Evolutionary conservation across 1,140 invertebrate genomes (phyloP).

Genomic region (Dendroctonus valens): DNA sequence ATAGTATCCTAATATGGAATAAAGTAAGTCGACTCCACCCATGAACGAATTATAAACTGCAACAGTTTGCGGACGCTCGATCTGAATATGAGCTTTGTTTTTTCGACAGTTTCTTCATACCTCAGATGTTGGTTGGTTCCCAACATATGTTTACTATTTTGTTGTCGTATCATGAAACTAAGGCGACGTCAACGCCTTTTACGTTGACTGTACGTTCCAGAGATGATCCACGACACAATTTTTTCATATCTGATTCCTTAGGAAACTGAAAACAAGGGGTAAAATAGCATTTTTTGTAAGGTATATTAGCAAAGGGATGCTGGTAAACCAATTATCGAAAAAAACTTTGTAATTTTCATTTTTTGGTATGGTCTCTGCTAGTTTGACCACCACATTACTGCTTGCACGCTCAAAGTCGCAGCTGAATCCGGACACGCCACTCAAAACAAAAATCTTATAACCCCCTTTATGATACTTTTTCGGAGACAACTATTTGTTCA

Average conservation of each 20-base stretch:
- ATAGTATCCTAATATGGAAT: background rate
- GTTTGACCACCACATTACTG: constrained; percentile 45
- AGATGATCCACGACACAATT: constrained; percentile 38
- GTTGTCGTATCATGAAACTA: constrained; percentile 43
- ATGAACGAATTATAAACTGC: constrained; percentile 1
- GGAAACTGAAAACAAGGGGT: too few relatives aligned
- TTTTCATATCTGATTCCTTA: too few relatives aligned
- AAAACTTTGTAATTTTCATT: constrained; percentile 46
- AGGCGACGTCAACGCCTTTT: constrained; percentile 41
- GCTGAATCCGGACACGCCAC: constrained; percentile 46
- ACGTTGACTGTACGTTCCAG: constrained; percentile 38
- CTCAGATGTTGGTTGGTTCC: constrained; percentile 37
- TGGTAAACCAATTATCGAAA: too few relatives aligned
- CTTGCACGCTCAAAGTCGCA: constrained; percentile 37
- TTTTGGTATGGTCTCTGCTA: constrained; percentile 44
- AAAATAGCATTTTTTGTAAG: too few relatives aligned
- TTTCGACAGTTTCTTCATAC: background rate
- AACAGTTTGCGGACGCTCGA: background rate
- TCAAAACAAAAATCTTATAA: constrained; percentile 49
- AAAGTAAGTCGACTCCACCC: constrained; percentile 1
- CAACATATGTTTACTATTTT: constrained; percentile 44
- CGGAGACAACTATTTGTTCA: constrained; percentile 49
- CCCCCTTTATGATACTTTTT: constrained; percentile 52
- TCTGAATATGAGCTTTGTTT: background rate
- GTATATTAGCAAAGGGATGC: too few relatives aligned